Conservation (phyloP, 2,797 vertebrate species). For the Sternotherus odoratus region DNA sequence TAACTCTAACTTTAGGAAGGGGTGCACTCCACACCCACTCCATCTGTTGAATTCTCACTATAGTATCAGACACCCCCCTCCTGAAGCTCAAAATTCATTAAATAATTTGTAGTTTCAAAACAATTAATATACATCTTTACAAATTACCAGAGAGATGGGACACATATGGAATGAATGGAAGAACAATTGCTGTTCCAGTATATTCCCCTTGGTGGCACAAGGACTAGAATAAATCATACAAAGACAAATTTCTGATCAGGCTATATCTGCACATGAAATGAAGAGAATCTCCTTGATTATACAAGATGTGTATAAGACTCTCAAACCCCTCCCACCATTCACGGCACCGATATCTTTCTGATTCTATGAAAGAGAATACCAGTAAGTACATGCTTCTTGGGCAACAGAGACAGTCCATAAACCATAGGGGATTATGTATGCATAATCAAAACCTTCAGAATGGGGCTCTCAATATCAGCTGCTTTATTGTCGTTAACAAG, state of each 20-base stretch:
- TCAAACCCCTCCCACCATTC: neutral
- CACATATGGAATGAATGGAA: neutral
- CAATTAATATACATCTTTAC: neutral
- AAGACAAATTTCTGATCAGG: neutral
- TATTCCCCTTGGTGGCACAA: neutral
- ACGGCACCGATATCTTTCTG: neutral
- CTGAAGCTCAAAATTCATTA: neutral
- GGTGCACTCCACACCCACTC: neutral
- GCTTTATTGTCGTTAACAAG: neutral
- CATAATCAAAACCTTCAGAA: neutral
- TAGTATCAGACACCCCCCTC: neutral
- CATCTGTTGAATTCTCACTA: neutral
- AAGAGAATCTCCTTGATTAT: neutral
- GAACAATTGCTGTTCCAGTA: neutral
- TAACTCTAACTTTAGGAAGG: neutral
- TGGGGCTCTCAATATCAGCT: neutral
- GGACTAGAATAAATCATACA: neutral
- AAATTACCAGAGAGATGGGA: neutral
- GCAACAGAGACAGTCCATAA: neutral
- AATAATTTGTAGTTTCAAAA: neutral
- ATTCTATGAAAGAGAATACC: fast-evolving
- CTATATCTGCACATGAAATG: neutral
- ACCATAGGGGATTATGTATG: neutral
- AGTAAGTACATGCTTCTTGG: neutral
- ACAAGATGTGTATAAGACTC: neutral